Conservation (phyloP, 2,888 invertebrate species). For the Pharmacophagus antenor region DNA sequence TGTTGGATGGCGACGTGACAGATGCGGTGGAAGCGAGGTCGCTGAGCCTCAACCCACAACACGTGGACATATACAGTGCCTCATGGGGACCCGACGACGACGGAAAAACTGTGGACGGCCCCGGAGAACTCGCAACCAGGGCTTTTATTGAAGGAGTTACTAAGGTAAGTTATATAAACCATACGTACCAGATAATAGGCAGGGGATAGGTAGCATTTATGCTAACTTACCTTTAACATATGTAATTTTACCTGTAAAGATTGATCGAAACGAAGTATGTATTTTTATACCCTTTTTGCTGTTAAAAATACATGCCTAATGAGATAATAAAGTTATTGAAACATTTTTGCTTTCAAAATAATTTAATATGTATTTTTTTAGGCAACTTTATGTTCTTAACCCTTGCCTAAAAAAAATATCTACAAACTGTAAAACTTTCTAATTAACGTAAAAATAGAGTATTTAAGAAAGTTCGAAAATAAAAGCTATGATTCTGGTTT, state of each 20-base stretch:
- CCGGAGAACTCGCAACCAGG: constrained; percentile 95
- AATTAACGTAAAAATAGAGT: too few species aligned
- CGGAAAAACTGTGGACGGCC: constrained; percentile 98
- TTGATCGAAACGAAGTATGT: background rate
- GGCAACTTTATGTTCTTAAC: too few species aligned
- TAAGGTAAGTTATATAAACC: constrained; percentile 81
- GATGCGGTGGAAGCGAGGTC: constrained; percentile 99
- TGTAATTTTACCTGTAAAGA: background rate
- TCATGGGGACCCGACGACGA: constrained; percentile 99
- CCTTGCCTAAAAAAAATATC: too few species aligned
- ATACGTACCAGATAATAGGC: too few species aligned
- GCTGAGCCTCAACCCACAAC: constrained; percentile 95
- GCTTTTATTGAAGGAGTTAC: constrained; percentile 98
- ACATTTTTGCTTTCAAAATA: background rate
- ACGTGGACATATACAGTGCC: constrained; percentile 99
- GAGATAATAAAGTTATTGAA: background rate
- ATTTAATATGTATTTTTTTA: too few species aligned
- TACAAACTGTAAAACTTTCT: too few species aligned
- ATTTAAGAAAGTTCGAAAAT: too few species aligned
- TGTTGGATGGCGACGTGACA: constrained; percentile 99
- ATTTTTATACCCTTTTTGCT: background rate
- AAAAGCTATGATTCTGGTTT: too few species aligned
- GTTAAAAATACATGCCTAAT: background rate
- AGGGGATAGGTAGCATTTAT: too few species aligned
- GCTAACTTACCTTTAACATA: background rate